A percentile compares a stretch with the other conserved stretches of the same genome.
phyloP scores from a whole-genome alignment of 2,888 invertebrate species.

The Glaucopsyche alexis region DNA sequence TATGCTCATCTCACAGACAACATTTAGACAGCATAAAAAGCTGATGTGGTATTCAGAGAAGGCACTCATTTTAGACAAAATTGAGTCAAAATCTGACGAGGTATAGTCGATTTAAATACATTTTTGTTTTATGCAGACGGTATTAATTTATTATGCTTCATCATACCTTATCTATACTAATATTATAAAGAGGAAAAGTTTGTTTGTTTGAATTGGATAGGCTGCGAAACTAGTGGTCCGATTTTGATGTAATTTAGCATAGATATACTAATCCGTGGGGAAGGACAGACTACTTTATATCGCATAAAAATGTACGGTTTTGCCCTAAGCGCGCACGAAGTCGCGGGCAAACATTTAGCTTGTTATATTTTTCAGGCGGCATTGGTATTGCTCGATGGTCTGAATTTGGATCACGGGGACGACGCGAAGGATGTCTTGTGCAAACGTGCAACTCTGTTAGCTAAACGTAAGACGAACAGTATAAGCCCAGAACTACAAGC shows the following conservation, averaged over 20 bases:
- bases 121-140: too few relatives aligned
- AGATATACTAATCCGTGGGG: too few relatives aligned
- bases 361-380: conserved; percentile 60
- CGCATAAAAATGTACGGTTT: too few relatives aligned
- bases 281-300: too few relatives aligned
- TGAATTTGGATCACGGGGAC: conserved; percentile 54
- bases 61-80: conserved; percentile 80
- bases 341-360: too few relatives aligned
- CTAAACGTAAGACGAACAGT: conserved; percentile 51
- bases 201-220: too few relatives aligned
- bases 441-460: conserved; percentile 58
- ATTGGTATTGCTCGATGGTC: conserved; percentile 62
- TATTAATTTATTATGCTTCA: too few relatives aligned
- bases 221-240: too few relatives aligned
- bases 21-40: conserved; percentile 67
- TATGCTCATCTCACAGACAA: conserved; percentile 70
- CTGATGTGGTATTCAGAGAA: conserved; percentile 81
- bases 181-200: too few relatives aligned
- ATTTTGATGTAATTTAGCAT: too few relatives aligned
- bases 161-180: too few relatives aligned
- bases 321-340: too few relatives aligned
- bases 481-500: conserved; percentile 46
- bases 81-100: conserved; percentile 48
- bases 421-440: conserved; percentile 57
- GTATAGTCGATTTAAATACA: conserved; percentile 43